phyloP scores from a whole-genome alignment of 2,888 invertebrate species.

The Cantharis lateralis region DNA sequence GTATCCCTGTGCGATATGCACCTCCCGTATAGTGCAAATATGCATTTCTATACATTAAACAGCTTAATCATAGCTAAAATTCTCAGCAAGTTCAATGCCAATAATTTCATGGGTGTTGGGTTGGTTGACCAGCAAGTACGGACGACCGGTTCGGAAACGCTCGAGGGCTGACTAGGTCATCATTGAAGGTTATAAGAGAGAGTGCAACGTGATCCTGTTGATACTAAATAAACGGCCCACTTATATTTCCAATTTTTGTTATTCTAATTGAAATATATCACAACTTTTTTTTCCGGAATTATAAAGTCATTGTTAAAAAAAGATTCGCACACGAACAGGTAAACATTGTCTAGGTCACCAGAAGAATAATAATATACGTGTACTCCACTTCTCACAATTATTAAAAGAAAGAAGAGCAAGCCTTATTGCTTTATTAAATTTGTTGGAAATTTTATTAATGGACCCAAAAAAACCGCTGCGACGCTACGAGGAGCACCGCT shows the following conservation, averaged over 20 bases:
- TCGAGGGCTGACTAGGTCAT: slow-evolving; percentile 26
- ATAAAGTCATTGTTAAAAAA: not conserved
- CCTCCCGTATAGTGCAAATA: slow-evolving; percentile 11
- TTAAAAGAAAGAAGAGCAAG: not conserved
- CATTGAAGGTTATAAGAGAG: slow-evolving; percentile 20
- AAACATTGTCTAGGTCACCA: not conserved
- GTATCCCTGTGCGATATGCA: slow-evolving; percentile 32
- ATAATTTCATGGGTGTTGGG: slow-evolving; percentile 12
- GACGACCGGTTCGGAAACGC: slow-evolving; percentile 24
- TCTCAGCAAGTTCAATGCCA: slow-evolving; percentile 3
- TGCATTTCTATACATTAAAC: slow-evolving; percentile 15
- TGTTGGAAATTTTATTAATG: not conserved
- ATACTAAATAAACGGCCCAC: slow-evolving; percentile 10
- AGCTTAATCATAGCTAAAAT: slow-evolving; percentile 14
- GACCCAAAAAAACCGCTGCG: not conserved
- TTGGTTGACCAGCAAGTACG: slow-evolving; percentile 13
- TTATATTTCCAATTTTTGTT: slow-evolving; percentile 4
- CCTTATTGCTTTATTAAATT: not conserved
- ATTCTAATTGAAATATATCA: not conserved
- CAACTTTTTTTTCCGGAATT: not conserved
- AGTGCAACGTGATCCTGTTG: slow-evolving; percentile 20
- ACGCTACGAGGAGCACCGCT: not conserved
- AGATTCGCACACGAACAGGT: not conserved
- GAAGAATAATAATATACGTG: not conserved
- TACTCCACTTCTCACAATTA: not conserved